Base-by-base conservation (phyloP, 2,113 vertebrate genomes). In the Eudyptes chrysolophus region DNA sequence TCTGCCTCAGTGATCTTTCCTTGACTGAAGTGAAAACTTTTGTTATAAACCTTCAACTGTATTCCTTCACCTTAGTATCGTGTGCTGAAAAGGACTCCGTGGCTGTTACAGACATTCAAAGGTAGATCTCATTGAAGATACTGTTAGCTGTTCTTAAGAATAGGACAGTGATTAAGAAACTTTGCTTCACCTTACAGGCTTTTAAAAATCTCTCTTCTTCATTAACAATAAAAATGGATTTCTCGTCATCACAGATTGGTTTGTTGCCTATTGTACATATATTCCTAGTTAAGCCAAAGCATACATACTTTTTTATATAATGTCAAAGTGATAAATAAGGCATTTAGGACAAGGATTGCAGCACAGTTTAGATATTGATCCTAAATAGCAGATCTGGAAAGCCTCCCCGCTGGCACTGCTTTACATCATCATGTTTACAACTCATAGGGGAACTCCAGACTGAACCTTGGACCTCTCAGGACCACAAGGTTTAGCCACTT, bases 1-100 rank as follows among this genome's bases (percentile, higher is more conserved):
- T 87, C 91, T 90, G 68, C 83, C 85, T 95, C 90, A 75, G 18
- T 75, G 88, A 88, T 90, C 57, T 89, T 92, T 74, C 38, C 64
- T 61, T 87, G 65, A 74, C 30, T 88, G 29, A 95, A 97, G 78
- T 54, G 54, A 86, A 95, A 91, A 96, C 78, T 96, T 97, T 22
- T 87, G 46, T 84, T 83, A 51, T 25, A 94, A 97, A 94, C 49
- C 95, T 92, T 81, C 87, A 93, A 26, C 94, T 89, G 80, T 92
- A 85, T 80, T 95, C 40, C 64, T 42, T 92, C 72, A 86, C 86
- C 69, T 94, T 55, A 76, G 9, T 38, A 32, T n/a, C 2, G 3
- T 52, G 76, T 48, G n/a, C 90, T 91, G 64, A 68, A 96, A 97
- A 93, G 58, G 34, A 94, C 61, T 93, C 61, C 4, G 8, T 57